Evolutionary conservation across 53 echinoderm and acorn worm species (phyloP), one percentile per base, ranked within the genome.

Genomic region (Holothuria leucospilota): DNA sequence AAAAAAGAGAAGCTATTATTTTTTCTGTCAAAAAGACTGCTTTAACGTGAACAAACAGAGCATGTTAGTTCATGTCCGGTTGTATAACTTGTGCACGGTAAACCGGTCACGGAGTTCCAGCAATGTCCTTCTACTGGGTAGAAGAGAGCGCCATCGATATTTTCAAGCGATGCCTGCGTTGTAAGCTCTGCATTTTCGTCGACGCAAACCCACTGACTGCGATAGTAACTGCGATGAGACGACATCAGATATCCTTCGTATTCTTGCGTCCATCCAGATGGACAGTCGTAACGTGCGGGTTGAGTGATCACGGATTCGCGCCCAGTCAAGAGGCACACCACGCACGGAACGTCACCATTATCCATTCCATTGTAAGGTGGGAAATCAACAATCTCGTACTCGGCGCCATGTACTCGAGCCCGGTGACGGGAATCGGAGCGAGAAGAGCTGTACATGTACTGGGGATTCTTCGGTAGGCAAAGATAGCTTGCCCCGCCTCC

Each of bases 201-300:
- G 20, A 85, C 52, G 42, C 85, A 85, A n/a, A 86, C 62, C 30
- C 34, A 74, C 27, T 86, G 29, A 13, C 75, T 74, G n/a, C 75
- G 73, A 21, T 75, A 62, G 40, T 63, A 40, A 0, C 12, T 8
- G 8, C 11, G 4, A n/a, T 63, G 24, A 28, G 53, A 11, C 13
- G 86, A 75, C 86, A 86, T 74, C 26, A 86, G 77, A 39, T 86
- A 77, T 21, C 86, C 86, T 8, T 26, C 30, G 46, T 86, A 86
- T 39, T 86, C 86, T n/a, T 14, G 13, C 10, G 63, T 77, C 86
- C 86, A 86, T 2, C 75, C 86, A n/a, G 75, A 7, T 6, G 75
- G 86, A 39, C 86, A 86, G 7, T 39, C 41, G n/a, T 40, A 4
- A 18, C 75, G 56, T 6, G 75, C 86, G 5, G 86, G 86, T 13